Conservation (phyloP, 2,113 vertebrate species). For the Regulus satrapa region DNA sequence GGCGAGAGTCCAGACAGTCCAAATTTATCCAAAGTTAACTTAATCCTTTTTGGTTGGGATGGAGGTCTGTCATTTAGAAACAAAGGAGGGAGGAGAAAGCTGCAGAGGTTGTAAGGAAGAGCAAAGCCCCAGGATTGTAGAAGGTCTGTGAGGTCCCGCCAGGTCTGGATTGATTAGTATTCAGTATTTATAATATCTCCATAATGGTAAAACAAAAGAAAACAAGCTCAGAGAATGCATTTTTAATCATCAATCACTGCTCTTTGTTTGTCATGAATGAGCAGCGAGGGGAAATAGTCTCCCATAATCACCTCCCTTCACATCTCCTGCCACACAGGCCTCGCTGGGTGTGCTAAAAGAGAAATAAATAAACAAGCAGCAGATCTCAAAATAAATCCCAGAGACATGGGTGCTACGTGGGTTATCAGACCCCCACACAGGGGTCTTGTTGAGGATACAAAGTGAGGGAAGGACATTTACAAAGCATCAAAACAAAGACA, state of each 20-base stretch:
- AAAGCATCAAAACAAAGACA: conserved; percentile 38
- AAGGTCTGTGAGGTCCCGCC: conserved; percentile 74
- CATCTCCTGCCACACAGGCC: conserved; percentile 74
- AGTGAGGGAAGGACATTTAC: not conserved
- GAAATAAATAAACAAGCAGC: conserved; percentile 78
- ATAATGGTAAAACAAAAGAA: conserved; percentile 87
- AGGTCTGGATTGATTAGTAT: conserved; percentile 84
- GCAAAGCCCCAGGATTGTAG: conserved; percentile 51
- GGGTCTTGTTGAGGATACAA: not conserved
- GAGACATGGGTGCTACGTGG: conserved; percentile 69
- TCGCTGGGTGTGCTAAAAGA: conserved; percentile 69
- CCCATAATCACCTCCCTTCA: conserved; percentile 80
- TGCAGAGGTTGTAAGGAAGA: conserved; percentile 26
- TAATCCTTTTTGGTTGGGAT: not conserved
- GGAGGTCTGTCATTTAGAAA: not conserved
- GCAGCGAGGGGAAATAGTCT: conserved; percentile 78
- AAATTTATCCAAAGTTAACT: not conserved
- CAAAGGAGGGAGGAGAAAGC: not conserved
- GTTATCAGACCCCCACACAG: conserved; percentile 51
- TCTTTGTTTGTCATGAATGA: conserved; percentile 86
- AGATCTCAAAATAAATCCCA: conserved; percentile 76
- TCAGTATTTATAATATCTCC: conserved; percentile 83
- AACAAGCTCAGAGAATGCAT: conserved; percentile 83
- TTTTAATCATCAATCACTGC: conserved; percentile 88
- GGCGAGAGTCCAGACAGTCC: accelerated